A percentile compares a stretch with the other conserved stretches of the same genome.
phyloP scores from a whole-genome alignment of 2,888 invertebrate species.

The Watsonalla binaria region DNA sequence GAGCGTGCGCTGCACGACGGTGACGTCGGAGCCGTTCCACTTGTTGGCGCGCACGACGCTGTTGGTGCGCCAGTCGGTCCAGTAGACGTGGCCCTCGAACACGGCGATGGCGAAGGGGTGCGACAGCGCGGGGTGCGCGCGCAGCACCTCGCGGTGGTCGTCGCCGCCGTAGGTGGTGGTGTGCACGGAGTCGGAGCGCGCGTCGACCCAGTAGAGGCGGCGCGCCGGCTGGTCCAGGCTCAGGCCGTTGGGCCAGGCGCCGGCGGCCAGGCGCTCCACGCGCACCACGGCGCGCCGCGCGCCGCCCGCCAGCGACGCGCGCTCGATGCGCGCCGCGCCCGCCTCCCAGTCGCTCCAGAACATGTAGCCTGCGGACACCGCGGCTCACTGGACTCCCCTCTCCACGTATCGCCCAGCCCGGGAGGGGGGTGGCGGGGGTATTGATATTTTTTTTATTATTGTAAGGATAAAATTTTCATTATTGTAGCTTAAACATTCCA shows the following conservation, averaged over 20 bases:
- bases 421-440: constrained; percentile 3
- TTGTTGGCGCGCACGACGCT: constrained; percentile 92
- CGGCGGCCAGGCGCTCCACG: constrained; percentile 74
- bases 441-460: no score
- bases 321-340: constrained; percentile 87
- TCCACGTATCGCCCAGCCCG: no score
- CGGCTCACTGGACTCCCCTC: constrained; percentile 3
- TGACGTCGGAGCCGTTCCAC: constrained; percentile 87
- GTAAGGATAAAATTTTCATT: no score
- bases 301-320: constrained; percentile 88
- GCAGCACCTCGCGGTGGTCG: constrained; percentile 83
- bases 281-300: constrained; percentile 79
- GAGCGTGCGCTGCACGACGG: constrained; percentile 87
- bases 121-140: constrained; percentile 85
- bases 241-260: constrained; percentile 92
- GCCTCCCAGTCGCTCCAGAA: constrained; percentile 96
- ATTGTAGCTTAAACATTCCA: no score
- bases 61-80: constrained; percentile 96
- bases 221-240: constrained; percentile 86
- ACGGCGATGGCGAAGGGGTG: constrained; percentile 94
- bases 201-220: constrained; percentile 91
- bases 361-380: constrained; percentile 63
- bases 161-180: constrained; percentile 89
- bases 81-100: constrained; percentile 92
- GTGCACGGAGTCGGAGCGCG: constrained; percentile 90